These are phyloP conservation scores for Tipula lateralis DNA, from an alignment of 2,888 invertebrate genomes.

Conservation along the genomic window DNA sequence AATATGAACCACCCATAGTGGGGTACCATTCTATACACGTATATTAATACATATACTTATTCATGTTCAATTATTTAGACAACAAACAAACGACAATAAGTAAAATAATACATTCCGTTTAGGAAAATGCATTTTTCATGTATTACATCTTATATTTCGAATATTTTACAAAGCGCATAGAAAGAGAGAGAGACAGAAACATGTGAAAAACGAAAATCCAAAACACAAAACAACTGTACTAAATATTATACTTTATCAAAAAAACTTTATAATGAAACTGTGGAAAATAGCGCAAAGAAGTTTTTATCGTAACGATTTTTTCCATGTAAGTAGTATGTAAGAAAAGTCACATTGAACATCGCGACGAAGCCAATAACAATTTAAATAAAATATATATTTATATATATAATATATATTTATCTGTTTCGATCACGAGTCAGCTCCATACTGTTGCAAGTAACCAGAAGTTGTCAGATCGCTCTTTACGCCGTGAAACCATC, in stretches of 20 bases:
- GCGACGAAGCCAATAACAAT: background rate
- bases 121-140: constrained; percentile 1
- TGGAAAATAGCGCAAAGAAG: background rate
- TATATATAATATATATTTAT: too few species aligned
- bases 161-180: background rate
- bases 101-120: background rate
- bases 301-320: background rate
- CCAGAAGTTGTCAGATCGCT: too few species aligned
- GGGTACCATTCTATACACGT: background rate
- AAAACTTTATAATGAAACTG: background rate
- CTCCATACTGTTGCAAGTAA: too few species aligned
- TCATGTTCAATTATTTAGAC: background rate
- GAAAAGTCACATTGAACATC: background rate
- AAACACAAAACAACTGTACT: background rate
- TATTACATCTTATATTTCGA: background rate
- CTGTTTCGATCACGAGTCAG: too few species aligned
- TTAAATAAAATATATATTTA: background rate
- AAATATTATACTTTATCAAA: background rate
- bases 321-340: background rate
- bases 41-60: background rate
- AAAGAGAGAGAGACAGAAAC: background rate
- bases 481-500: too few species aligned
- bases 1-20: background rate
- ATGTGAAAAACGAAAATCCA: background rate
- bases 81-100: background rate